Evolutionary conservation across 2,797 vertebrate species (phyloP), one percentile per base, ranked within the genome.

Genomic region (Allobates femoralis): DNA sequence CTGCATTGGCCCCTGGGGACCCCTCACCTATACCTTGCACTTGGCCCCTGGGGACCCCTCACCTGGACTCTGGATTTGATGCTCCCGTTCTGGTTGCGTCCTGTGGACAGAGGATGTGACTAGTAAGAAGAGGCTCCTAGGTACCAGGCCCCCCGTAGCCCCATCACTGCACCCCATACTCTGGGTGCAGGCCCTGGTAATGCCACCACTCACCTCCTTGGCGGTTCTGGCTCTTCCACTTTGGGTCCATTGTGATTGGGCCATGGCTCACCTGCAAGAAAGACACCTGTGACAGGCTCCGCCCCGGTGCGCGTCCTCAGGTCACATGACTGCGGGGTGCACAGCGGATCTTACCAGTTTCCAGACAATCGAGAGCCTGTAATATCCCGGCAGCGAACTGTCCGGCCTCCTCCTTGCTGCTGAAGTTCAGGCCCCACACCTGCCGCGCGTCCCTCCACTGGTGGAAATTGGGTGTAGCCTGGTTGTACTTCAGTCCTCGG

Each of bases 371-470:
- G 85, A 97, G 91, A 56, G 96, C 96, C 0, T 96, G 95, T 62
- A 91, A 67, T 95, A 98, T 97, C 90, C 96, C 94, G 0, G 89
- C 93, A 6, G 97, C 96, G n/a, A 98, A 98, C 55, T 96, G 93
- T 0, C 92, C 5, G 0, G 97, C 97, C 0, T 98, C 97, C 86
- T 98, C 97, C 51, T 96, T 97, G 93, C 94, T 97, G 84, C 96
- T 93, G 5, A 98, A 99, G 93, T 98, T 98, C 89, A 99, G 95
- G 14, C 97, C 97, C 97, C 97, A 99, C 46, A 98, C 96, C 90
- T 98, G 96, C 11, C 97, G 95, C 4, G 96, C 93, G 0, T 97
- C 97, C 0, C 97, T 91, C 97, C 97, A 99, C 92, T 99, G 97
- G 89, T 99, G 97, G 90, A 99, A 98, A 89, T 95, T 97, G 77